phyloP scores from a whole-genome alignment of 2,888 invertebrate genomes.

The Aromia moschata region DNA sequence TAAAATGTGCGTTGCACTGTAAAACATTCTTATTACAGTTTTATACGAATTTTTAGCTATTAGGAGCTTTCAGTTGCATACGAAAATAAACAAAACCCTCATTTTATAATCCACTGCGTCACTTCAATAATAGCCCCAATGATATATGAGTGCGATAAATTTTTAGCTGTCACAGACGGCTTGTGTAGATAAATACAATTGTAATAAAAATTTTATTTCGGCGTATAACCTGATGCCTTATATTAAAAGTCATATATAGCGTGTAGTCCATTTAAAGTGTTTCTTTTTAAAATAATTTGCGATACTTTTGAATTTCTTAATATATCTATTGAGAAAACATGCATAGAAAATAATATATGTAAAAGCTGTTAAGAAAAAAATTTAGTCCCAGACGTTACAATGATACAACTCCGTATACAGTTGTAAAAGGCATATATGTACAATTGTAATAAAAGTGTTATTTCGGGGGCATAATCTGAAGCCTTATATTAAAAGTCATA shows the following conservation, averaged over 20 bases:
- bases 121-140: slow-evolving; percentile 19
- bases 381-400: no score
- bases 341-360: no score
- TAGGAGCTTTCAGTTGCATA: slow-evolving; percentile 3
- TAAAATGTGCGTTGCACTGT: background rate
- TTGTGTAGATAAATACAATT: slow-evolving; percentile 10
- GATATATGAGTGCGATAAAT: slow-evolving; percentile 20
- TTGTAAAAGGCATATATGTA: slow-evolving; percentile 11
- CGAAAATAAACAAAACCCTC: slow-evolving; percentile 17
- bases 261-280: slow-evolving; percentile 5
- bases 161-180: slow-evolving; percentile 10
- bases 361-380: no score
- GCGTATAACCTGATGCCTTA: background rate
- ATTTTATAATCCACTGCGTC: slow-evolving; percentile 10
- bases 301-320: no score
- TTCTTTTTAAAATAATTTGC: no score
- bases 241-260: no score
- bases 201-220: slow-evolving; percentile 9
- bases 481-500: background rate
- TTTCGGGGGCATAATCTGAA: background rate
- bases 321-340: no score
- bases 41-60: slow-evolving; percentile 5
- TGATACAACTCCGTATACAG: no score
- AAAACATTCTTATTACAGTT: background rate
- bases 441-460: slow-evolving; percentile 7